Evolutionary conservation across 2,797 vertebrate species (phyloP).

Genomic region (Muraenolepis orangiensis): DNA sequence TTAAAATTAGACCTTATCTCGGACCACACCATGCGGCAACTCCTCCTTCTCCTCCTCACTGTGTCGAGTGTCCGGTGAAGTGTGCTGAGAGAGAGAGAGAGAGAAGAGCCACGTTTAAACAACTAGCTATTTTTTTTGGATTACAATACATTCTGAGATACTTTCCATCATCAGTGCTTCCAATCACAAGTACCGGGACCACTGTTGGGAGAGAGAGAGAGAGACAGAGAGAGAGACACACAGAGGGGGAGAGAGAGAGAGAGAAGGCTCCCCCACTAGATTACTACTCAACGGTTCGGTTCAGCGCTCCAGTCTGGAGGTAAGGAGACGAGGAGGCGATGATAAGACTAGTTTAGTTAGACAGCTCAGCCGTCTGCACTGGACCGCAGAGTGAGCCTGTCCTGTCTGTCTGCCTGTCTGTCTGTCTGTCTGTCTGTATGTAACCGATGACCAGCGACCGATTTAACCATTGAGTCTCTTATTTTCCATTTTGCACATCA

Average conservation of each 20-base stretch:
- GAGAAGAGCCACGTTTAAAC: slow-evolving; percentile 9
- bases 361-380: neutral
- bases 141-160: slow-evolving; percentile 63
- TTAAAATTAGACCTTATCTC: slow-evolving; percentile 15
- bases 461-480: neutral
- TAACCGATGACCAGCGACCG: neutral
- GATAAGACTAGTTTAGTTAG: neutral
- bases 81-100: slow-evolving; percentile 16
- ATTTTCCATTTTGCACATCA: neutral
- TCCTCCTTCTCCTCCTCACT: neutral
- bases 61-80: slow-evolving; percentile 23
- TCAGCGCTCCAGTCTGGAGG: neutral
- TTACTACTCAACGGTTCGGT: neutral
- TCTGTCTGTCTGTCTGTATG: neutral
- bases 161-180: slow-evolving; percentile 34
- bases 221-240: too few species aligned
- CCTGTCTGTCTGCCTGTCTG: neutral
- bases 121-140: slow-evolving; percentile 44
- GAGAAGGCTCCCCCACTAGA: neutral
- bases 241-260: too few species aligned
- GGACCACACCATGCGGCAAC: neutral
- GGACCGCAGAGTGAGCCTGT: neutral
- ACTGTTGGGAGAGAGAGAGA: neutral
- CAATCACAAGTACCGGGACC: slow-evolving; percentile 31
- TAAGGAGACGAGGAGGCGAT: neutral